Evolutionary conservation across 2,113 vertebrate genomes (phyloP).

Genomic region (Ifrita kowaldi): DNA sequence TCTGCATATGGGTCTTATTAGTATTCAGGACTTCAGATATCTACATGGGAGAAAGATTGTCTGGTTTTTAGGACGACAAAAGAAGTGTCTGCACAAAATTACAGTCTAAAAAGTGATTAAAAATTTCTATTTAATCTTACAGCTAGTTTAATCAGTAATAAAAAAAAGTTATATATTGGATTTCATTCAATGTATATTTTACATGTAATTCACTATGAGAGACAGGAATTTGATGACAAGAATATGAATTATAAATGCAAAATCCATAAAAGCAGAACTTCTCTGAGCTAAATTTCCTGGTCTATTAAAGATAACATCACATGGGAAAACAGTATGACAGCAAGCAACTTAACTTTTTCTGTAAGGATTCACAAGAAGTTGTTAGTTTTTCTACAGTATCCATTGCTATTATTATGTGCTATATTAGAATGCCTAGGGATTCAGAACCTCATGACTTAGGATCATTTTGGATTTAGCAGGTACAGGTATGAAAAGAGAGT

Average conservation of each 20-base stretch:
- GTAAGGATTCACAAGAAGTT: neutral
- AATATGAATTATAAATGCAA: slow-evolving; percentile 33
- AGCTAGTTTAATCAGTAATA: neutral
- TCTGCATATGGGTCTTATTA: neutral
- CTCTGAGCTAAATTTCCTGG: neutral
- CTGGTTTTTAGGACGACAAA: neutral
- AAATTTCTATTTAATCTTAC: neutral
- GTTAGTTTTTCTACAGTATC: neutral
- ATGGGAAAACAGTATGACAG: neutral
- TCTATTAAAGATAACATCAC: neutral
- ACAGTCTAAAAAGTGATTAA: neutral
- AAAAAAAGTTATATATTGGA: neutral
- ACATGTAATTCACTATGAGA: neutral
- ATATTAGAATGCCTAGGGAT: neutral
- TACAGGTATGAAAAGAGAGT: neutral
- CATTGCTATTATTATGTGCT: neutral
- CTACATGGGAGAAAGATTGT: neutral
- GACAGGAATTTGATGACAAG: neutral
- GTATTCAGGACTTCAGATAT: neutral
- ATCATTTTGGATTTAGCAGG: neutral
- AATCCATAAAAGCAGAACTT: neutral
- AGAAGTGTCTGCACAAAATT: neutral
- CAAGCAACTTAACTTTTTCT: neutral
- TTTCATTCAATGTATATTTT: slow-evolving; percentile 18
- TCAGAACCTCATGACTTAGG: neutral